A percentile compares a stretch with the other conserved stretches of the same genome.
phyloP scores from a whole-genome alignment of 2,113 vertebrate species.

The Aviceda subcristata region DNA sequence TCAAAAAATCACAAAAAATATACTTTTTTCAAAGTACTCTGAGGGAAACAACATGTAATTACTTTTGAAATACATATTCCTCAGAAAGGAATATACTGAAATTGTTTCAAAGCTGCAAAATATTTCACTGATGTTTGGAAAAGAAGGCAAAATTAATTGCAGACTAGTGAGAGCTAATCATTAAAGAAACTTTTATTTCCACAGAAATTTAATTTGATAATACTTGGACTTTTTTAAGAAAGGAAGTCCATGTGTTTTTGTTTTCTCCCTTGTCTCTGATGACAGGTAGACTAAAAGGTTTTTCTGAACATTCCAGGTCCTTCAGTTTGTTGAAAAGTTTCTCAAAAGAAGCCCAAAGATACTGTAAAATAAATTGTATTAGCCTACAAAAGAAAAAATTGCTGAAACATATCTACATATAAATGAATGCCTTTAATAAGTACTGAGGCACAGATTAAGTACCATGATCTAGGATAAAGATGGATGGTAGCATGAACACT shows the following conservation, averaged over 20 bases:
- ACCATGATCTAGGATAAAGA: not conserved
- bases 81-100: not conserved
- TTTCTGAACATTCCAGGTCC: not conserved
- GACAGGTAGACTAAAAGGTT: not conserved
- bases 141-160: not conserved
- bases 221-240: not conserved
- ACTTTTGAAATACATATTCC: not conserved
- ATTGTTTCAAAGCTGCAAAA: not conserved
- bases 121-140: not conserved
- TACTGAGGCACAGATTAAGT: not conserved
- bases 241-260: not conserved
- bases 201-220: not conserved
- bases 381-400: not conserved
- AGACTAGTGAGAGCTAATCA: not conserved
- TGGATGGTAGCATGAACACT: not conserved
- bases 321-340: not conserved
- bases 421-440: not conserved
- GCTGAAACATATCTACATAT: not conserved
- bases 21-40: not conserved
- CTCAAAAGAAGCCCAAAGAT: not conserved
- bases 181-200: not conserved
- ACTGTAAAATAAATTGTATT: not conserved
- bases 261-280: not conserved
- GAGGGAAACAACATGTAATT: not conserved
- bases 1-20: not conserved